Evolutionary conservation across 2,797 vertebrate species (phyloP).

Genomic region (Gorsachius magnificus): DNA sequence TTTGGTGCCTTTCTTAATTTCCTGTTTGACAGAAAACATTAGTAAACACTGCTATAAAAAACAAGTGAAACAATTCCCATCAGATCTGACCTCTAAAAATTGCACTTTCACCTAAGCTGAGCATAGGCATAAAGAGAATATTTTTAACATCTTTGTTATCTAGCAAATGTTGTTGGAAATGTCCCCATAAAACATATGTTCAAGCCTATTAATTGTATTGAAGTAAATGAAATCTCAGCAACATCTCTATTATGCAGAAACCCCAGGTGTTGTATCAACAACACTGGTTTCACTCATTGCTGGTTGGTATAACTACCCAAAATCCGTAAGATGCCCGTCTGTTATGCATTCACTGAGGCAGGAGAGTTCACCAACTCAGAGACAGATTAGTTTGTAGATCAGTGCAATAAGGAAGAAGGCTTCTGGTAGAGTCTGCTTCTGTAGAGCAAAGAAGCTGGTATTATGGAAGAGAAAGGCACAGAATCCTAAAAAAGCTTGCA

Average conservation of each 20-base stretch:
- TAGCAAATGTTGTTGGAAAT: background rate
- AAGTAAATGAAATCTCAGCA: constrained; percentile 11
- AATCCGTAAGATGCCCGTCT: background rate
- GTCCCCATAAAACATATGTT: constrained; percentile 32
- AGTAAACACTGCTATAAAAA: background rate
- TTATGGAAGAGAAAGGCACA: background rate
- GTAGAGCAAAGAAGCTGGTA: background rate
- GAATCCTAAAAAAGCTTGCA: background rate
- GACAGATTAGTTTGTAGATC: background rate
- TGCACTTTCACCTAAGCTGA: background rate
- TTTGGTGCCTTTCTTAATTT: background rate
- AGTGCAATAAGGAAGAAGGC: background rate
- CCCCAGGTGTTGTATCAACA: constrained; percentile 3
- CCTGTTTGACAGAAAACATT: background rate
- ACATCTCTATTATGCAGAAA: background rate
- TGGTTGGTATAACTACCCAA: background rate
- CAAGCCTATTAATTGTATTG: constrained; percentile 7
- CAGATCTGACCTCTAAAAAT: background rate
- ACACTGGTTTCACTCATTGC: background rate
- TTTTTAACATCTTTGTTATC: background rate
- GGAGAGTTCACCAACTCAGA: background rate
- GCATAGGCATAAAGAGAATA: background rate
- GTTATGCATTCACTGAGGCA: background rate
- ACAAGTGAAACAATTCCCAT: background rate
- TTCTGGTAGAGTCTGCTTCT: background rate